A percentile compares a stretch with the other conserved stretches of the same genome.
phyloP scores from a whole-genome alignment of 2,113 vertebrate genomes.

The Cairina moschata region DNA sequence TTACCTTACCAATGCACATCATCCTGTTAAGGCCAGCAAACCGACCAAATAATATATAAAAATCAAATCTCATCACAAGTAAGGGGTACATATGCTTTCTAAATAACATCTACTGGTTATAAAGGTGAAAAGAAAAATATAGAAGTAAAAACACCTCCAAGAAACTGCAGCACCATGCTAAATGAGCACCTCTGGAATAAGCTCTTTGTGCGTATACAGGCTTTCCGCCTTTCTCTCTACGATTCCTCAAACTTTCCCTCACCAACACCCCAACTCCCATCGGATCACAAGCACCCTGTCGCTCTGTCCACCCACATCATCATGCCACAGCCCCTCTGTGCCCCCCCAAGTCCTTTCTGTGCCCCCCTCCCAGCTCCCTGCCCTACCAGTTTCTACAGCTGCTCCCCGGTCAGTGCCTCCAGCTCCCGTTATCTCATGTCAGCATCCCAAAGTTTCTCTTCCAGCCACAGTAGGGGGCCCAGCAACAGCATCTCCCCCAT shows the following conservation, averaged over 20 bases:
- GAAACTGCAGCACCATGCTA: background rate
- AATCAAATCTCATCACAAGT: background rate
- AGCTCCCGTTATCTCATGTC: background rate
- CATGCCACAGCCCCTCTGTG: background rate
- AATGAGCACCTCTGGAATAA: background rate
- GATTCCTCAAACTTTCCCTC: background rate
- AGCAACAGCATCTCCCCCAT: background rate
- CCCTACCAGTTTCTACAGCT: background rate
- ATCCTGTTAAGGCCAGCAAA: background rate
- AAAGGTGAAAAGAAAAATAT: background rate
- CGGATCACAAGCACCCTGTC: background rate
- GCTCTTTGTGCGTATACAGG: background rate
- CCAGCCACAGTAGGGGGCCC: background rate
- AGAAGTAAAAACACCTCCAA: background rate
- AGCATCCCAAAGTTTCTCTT: background rate
- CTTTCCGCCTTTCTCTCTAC: background rate
- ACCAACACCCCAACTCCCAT: background rate
- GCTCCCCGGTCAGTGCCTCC: background rate
- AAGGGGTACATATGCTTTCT: background rate
- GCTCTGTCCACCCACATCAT: background rate
- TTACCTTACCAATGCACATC: background rate
- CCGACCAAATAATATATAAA: background rate
- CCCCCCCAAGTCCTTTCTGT: background rate
- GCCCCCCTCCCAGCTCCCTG: background rate
- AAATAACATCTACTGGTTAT: background rate